Evolutionary conservation across 2,888 invertebrate genomes (phyloP).

Genomic region (Enchytraeus crypticus): DNA sequence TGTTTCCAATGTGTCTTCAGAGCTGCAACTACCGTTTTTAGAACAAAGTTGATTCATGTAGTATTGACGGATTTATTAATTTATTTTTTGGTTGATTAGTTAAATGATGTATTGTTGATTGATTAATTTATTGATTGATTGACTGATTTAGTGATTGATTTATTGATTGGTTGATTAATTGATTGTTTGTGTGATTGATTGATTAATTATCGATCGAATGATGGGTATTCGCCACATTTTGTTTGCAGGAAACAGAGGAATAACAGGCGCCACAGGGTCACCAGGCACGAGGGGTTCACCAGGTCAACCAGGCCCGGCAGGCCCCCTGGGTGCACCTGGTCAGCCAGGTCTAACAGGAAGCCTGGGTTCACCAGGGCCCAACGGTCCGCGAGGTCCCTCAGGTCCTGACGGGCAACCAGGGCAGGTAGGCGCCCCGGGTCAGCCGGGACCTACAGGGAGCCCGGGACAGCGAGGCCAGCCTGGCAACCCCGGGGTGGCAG

Average conservation of each 20-base stretch:
- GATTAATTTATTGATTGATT: no score
- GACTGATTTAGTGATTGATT: no score
- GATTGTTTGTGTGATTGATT: no score
- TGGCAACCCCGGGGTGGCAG: conserved; percentile 2
- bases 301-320: neutral
- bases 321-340: neutral
- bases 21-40: no score
- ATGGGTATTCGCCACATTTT: conserved; percentile 29
- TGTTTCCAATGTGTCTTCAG: no score
- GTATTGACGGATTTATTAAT: no score
- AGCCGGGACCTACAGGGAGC: neutral
- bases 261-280: neutral
- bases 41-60: no score
- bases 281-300: neutral
- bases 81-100: no score
- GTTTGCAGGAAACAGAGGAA: conserved; percentile 14
- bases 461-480: neutral
- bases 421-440: neutral
- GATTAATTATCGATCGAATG: no score
- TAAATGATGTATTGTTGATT: no score
- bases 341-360: neutral
- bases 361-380: conserved; percentile 1
- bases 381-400: neutral
- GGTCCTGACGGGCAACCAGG: neutral
- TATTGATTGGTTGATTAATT: no score